Base-by-base conservation (phyloP, 1,140 invertebrate genomes). In the Psix sp. region DNA sequence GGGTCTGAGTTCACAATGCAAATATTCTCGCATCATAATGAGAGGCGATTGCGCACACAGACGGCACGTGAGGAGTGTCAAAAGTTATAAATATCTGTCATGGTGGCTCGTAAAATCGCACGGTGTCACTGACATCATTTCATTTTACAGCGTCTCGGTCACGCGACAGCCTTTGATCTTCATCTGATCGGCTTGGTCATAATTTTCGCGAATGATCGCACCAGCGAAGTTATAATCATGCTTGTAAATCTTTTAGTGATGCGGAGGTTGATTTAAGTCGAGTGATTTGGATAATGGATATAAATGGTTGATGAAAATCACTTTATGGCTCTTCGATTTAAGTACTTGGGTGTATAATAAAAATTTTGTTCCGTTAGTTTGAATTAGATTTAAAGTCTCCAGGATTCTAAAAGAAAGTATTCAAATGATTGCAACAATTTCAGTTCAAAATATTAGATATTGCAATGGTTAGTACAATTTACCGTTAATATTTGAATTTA, bases 11-110 rank as follows among this genome's bases (percentile, higher is more conserved):
- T 15, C 16, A 43, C 52, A 40, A 29, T 39, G 31, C 54, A 45
- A 59, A 43, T 36, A 67, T 36, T 51, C n/a, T 24, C 3, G 52
- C 15, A 9, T 11, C 20, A 24, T 21, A 46, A 59, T 24, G 56
- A 10, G 43, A 46, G 33, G 26, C 17, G 33, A 36, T 52, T 45
- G 38, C 29, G 20, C 5, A 24, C 67, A 57, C 11, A 63, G 33
- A 43, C 21, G 36, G 33, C 57, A 57, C 43, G 24, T 46, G 45
- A 63, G 46, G 57, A 63, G 72, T 65, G 72, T 70, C 65, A 70
- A 68, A 66, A 35, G 60, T 71, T 71, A 76, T 71, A 76, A 76
- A 75, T 75, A 75, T 11, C 46, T 21, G 10, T 15, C 15, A 63
- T 52, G 63, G 57, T 33, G 29, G 9, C 20, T 54, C 29, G 52